Conservation (phyloP, 2,113 vertebrate species). For the Lonchura striata region DNA sequence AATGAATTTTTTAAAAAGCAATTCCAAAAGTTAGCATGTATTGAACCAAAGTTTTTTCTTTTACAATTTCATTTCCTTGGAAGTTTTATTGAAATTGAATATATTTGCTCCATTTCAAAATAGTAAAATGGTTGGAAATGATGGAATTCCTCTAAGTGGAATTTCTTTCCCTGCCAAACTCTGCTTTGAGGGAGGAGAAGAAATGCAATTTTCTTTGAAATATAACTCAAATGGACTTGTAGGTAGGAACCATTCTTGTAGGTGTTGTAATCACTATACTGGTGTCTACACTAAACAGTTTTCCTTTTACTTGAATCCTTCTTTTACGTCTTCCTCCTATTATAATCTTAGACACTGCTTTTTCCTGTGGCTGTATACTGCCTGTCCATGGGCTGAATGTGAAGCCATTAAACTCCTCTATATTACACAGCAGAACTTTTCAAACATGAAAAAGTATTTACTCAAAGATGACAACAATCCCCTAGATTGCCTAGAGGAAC, state of each 20-base stretch:
- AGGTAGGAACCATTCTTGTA: background rate
- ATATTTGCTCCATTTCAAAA: background rate
- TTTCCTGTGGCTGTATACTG: background rate
- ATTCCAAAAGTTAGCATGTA: background rate
- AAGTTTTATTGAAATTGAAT: background rate
- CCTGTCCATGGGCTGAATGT: background rate
- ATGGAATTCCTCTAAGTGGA: background rate
- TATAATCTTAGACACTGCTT: background rate
- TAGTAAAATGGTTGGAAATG: background rate
- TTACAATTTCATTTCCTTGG: background rate
- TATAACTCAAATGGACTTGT: background rate
- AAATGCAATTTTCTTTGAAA: background rate
- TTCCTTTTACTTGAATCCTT: background rate
- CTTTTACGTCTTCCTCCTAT: background rate
- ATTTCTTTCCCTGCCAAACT: background rate
- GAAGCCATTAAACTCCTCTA: background rate
- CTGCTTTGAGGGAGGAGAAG: background rate
- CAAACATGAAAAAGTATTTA: background rate
- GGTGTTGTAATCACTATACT: background rate
- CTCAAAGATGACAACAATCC: background rate
- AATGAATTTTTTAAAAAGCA: background rate
- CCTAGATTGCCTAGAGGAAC: background rate
- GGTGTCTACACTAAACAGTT: background rate
- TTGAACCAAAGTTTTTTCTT: background rate
- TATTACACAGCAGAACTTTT: background rate